These are phyloP conservation scores for Ormia ochracea DNA, from an alignment of 2,888 invertebrate genomes.

Conservation along the genomic window DNA sequence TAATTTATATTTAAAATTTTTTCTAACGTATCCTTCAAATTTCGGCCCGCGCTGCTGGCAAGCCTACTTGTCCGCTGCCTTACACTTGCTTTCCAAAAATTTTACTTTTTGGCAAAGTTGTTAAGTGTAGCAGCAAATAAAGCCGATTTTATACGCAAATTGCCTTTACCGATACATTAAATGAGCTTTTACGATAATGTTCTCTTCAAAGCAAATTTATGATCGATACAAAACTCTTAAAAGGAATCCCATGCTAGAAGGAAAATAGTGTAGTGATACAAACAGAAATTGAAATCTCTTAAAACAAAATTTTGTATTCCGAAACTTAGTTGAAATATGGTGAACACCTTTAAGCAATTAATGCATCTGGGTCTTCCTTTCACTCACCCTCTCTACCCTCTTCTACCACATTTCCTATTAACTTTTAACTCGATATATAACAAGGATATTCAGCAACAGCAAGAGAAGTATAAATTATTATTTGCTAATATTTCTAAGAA, in stretches of 20 bases:
- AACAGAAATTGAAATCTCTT: conserved; percentile 31
- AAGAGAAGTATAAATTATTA: too few relatives aligned
- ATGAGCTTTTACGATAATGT: conserved; percentile 57
- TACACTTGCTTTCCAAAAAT: not conserved
- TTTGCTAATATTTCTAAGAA: too few relatives aligned
- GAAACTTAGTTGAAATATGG: conserved; percentile 53
- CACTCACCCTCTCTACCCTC: not conserved
- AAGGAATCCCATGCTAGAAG: not conserved
- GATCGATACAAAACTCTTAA: conserved; percentile 11
- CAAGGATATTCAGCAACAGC: too few relatives aligned
- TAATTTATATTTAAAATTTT: not conserved
- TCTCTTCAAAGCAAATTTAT: conserved; percentile 57
- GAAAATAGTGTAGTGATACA: not conserved
- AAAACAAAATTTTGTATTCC: conserved; percentile 46
- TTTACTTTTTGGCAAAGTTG: not conserved
- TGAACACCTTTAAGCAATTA: conserved; percentile 24
- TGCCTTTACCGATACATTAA: conserved; percentile 61
- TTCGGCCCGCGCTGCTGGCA: too few relatives aligned
- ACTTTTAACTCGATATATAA: too few relatives aligned
- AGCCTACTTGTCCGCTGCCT: not conserved
- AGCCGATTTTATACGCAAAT: conserved; percentile 58
- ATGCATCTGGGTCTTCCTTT: not conserved
- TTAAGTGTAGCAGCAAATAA: not conserved
- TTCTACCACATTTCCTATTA: too few relatives aligned
- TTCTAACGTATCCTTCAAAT: too few relatives aligned